These are phyloP conservation scores for Aphis gossypii DNA, from an alignment of 1,140 invertebrate species.

Conservation along the genomic window DNA sequence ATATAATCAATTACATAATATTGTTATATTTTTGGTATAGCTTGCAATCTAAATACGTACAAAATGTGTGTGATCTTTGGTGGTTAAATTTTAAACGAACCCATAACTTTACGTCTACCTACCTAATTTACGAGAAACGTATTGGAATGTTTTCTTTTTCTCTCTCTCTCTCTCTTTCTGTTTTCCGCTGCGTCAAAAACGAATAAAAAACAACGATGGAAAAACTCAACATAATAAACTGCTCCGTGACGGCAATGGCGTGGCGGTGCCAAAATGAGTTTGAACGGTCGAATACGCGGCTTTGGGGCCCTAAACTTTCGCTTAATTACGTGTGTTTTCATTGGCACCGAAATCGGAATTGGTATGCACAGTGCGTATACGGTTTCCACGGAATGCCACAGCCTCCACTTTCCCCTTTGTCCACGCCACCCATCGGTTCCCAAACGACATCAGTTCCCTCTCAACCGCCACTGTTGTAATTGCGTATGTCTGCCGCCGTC, in stretches of 20 bases:
- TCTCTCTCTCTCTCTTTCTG: neutral
- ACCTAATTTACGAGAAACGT: neutral
- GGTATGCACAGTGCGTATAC: constrained; percentile 1
- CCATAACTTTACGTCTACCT: neutral
- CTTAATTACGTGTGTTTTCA: constrained; percentile 40
- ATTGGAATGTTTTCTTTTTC: neutral
- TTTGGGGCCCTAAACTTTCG: neutral
- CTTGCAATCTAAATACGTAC: neutral
- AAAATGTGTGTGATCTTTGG: neutral
- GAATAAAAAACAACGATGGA: neutral
- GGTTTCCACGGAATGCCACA: neutral
- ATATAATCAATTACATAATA: neutral
- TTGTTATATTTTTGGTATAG: neutral
- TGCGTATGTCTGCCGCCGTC: constrained; percentile 37
- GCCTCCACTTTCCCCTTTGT: neutral
- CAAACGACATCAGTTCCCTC: neutral
- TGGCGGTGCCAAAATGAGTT: neutral
- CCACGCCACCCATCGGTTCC: neutral
- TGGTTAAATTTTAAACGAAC: neutral
- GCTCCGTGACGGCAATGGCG: neutral
- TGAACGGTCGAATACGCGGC: constrained; percentile 21
- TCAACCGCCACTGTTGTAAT: neutral
- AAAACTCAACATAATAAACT: constrained; percentile 5
- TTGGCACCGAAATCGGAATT: constrained; percentile 37
- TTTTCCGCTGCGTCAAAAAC: neutral